Evolutionary conservation across 2,797 vertebrate genomes (phyloP), one percentile per base, ranked within the genome.

Genomic region (Syndactyla subalaris): DNA sequence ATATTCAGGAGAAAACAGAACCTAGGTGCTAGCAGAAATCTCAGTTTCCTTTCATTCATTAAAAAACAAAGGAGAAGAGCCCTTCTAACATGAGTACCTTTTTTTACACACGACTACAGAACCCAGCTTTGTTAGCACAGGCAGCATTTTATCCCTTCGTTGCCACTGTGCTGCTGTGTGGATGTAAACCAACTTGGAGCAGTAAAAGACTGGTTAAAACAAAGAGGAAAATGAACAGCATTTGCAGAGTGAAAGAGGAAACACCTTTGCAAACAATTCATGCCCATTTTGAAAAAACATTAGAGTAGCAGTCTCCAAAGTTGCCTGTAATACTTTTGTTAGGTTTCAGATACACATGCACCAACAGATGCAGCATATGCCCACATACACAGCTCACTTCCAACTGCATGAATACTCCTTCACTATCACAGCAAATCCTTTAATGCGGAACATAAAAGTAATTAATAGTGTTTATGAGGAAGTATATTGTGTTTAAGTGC

Each of bases 381-480:
- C 29, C 34, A 24, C 26, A 85, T 91, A 88, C 48, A 82, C 70
- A 82, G 32, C 92, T 93, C 85, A 38, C 61, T 88, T 95, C 86
- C 78, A 91, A 46, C 87, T 92, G 75, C 57, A 81, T 70, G 65
- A 78, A 89, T 96, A 88, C 94, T 96, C 58, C 87, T 97, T 95
- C 94, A 89, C 75, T 97, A 88, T 96, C 88, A 58, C 74, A 92
- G 90, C 86, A 93, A 96, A 88, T 96, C 96, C 86, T 93, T 94
- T 94, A 95, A 96, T 83, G 86, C 14, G 23, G 70, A 89, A 84
- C 93, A 90, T 97, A 95, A 67, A 91, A 98, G 93, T 92, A 91
- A 95, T 91, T 95, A 96, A 95, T 93, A 81, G 72, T 88, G 93
- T 97, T 98, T 97, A 91, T 96, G 92, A 96, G 96, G 95, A 96